These are phyloP conservation scores for Polyommatus iphigenia DNA, from an alignment of 2,888 invertebrate species.

Conservation along the genomic window DNA sequence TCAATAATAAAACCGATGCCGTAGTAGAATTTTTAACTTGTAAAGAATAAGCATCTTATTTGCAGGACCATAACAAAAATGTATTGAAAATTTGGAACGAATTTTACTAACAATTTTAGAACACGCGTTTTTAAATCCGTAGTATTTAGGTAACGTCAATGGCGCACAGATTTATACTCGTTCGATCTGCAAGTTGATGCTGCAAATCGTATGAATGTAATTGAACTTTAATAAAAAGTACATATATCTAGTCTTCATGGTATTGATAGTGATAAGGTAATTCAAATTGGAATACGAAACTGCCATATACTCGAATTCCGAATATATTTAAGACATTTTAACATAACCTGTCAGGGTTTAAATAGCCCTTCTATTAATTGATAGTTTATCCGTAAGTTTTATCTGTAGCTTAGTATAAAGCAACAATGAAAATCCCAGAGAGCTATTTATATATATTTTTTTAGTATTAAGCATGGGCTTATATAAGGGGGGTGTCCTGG, in stretches of 20 bases:
- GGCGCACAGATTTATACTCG: conserved; percentile 49
- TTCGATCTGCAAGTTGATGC: neutral
- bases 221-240: conserved; percentile 20
- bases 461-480: too few relatives aligned
- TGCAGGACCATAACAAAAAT: conserved; percentile 22
- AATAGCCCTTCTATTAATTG: neutral
- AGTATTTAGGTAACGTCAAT: conserved; percentile 35
- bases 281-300: conserved; percentile 51
- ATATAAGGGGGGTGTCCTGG: too few relatives aligned
- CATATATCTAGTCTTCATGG: neutral
- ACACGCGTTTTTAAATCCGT: conserved; percentile 21
- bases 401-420: too few relatives aligned
- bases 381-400: too few relatives aligned
- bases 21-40: neutral
- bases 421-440: too few relatives aligned
- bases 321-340: conserved; percentile 16
- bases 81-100: conserved; percentile 14
- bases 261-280: conserved; percentile 32
- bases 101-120: conserved; percentile 29
- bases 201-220: neutral
- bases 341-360: neutral
- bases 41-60: conserved; percentile 9
- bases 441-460: too few relatives aligned
- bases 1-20: neutral
- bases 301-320: conserved; percentile 69